Base-by-base conservation (phyloP, 2,888 invertebrate species). In the Ectemnius lituratus region DNA sequence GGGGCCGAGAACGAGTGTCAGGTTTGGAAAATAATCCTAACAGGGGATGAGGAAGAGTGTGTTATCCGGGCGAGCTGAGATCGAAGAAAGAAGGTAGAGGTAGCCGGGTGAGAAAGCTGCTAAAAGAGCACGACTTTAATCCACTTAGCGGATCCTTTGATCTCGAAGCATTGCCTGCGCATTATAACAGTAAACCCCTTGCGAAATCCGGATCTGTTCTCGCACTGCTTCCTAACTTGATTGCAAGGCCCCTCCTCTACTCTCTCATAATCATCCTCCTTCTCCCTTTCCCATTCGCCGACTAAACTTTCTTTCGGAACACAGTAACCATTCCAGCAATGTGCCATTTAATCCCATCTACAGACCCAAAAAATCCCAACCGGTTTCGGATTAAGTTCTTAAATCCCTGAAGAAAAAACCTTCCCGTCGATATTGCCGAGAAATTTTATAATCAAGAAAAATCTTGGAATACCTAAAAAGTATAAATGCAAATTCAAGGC, bases 131-230 rank as follows among this genome's bases (percentile, higher is more conserved):
- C 75, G 70, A 49, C 71, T 75, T 73, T 79, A 84, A 83, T 83
- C 80, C 74, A 82, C 76, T 84, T 84, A 84, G 82, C 77, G 77
- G 77, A 46, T 59, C 66, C 71, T 76, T 82, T 79, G 76, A 78
- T 64, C 63, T 68, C 37, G 65, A 45, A 16, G 46, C 23, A n/a
- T 14, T 62, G 62, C 20, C 18, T 57, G 57, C 56, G 61, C 70
- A 67, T 63, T 74, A 59, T 67, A 72, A 52, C 73, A 64, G 57
- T 63, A 62, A 59, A 28, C 52, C 65, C 62, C 65, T 83, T 83
- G 63, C 80, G 78, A 83, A 83, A 83, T 61, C 28, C 70, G 68
- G 73, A 70, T 77, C 80, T 77, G 70, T 77, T 79, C 76, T 64
- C 71, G 65, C 76, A 27, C 67, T 57, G 64, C 47, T 68, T 62